phyloP scores from a whole-genome alignment of 1,140 invertebrate species.

The Drosophila melanogaster region DNA sequence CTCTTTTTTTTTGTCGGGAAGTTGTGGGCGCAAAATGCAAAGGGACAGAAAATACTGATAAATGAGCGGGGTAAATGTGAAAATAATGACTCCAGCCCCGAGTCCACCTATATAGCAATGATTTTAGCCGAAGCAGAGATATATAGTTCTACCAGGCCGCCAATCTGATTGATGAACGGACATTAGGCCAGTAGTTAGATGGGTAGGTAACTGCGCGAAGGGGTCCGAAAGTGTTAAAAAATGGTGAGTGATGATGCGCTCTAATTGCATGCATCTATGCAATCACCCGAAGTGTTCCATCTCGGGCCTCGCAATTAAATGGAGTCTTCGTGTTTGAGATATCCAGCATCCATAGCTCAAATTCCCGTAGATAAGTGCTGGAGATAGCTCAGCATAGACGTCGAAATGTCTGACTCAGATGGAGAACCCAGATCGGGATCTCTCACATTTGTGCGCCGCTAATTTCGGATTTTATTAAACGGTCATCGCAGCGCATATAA shows the following conservation, averaged over 20 bases:
- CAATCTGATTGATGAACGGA: conserved; percentile 76
- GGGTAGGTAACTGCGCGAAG: conserved; percentile 19
- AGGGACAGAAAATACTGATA: conserved; percentile 70
- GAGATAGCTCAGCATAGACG: conserved; percentile 61
- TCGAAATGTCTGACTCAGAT: conserved; percentile 62
- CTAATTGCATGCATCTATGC: conserved; percentile 70
- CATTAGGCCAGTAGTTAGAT: conserved; percentile 63
- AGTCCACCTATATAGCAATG: conserved; percentile 14
- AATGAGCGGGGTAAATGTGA: conserved; percentile 75
- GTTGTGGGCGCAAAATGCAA: conserved; percentile 59
- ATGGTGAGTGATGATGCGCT: conserved; percentile 79
- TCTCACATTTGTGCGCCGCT: conserved; percentile 68
- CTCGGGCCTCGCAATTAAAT: conserved; percentile 63
- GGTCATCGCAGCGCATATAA: conserved; percentile 62
- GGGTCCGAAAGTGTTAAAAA: conserved; percentile 74
- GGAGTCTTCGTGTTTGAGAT: conserved; percentile 56
- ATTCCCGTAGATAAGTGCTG: conserved; percentile 53
- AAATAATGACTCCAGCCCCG: conserved; percentile 67
- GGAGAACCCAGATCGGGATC: conserved; percentile 2
- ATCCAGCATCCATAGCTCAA: conserved; percentile 21
- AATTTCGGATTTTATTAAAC: conserved; percentile 77
- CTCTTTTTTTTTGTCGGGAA: conserved; percentile 9
- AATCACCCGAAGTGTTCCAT: conserved; percentile 62
- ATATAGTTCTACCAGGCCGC: conserved; percentile 66
- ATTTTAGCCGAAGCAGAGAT: conserved; percentile 56